Evolutionary conservation across 2,888 invertebrate species (phyloP), one percentile per base, ranked within the genome.

Genomic region (Hermaeophaga mercurialis): DNA sequence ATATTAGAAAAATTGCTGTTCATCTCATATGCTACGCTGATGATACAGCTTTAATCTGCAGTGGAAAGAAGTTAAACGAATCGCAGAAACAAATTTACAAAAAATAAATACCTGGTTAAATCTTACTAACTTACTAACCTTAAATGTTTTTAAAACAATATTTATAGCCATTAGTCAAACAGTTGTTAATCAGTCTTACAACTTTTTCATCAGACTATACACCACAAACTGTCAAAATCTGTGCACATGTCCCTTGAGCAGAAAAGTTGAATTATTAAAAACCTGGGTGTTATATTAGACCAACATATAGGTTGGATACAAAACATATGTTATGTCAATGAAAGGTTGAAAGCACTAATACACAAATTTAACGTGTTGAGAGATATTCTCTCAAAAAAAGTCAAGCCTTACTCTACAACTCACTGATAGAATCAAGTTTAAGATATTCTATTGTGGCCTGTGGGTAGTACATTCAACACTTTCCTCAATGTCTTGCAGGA

Each of bases 401-500:
- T 12, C 19, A 24, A 14, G 6, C 45, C n/a, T 14, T 22, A 1
- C 11, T 44, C 8, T 45, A 45, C n/a, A 44, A 36, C 6, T 44
- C 24, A 6, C 8, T 36, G 11, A 36, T 34, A 19, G 52, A 34
- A 36, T 43, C 33, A 14, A 22, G 36, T n/a, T 12, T 52, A 15
- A 36, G 17, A 49, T 39, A 49, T 28, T 49, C 22, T 12, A 46
- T 46, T 2, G 17, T 18, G 17, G 39, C 28, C 8, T 49, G 28
- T n/a, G 49, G 17, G 49, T 28, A 41, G 39, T 28, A 12, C 41
- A 2, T 41, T 41, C 4, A 11, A 41, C 2, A 7, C 22, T 12
- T n/a, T n/a, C n/a, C n/a, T n/a, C n/a, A n/a, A n/a, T n/a, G n/a
- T n/a, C n/a, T n/a, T n/a, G n/a, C n/a, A n/a, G n/a, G n/a, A n/a